Evolutionary conservation across 2,113 vertebrate species (phyloP).

Genomic region (Cricetomys ansorgei): DNA sequence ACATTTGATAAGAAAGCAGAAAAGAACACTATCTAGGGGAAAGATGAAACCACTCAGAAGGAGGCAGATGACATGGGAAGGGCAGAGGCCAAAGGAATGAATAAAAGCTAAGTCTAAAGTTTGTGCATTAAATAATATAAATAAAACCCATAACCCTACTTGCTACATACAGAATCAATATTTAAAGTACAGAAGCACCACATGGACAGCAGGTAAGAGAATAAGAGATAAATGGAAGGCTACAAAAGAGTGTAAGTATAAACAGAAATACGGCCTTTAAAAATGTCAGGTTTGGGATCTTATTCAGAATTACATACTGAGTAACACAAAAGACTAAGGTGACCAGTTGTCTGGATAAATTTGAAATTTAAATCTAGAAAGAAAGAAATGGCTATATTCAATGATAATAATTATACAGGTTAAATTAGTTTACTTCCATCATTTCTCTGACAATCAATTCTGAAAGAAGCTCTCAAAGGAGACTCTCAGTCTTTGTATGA

Average conservation of each 20-base stretch:
- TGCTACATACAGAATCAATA: not conserved
- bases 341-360: not conserved
- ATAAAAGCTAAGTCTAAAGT: not conserved
- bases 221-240: not conserved
- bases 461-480: not conserved
- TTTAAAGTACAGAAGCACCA: not conserved
- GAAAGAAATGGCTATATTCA: not conserved
- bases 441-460: not conserved
- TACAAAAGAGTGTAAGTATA: not conserved
- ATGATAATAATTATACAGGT: not conserved
- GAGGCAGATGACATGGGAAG: too few species aligned
- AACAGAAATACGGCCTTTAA: not conserved
- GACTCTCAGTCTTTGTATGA: not conserved
- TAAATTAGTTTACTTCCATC: not conserved
- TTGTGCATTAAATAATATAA: too few species aligned
- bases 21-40: not conserved
- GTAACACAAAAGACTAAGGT: not conserved
- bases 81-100: too few species aligned
- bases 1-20: fast-evolving
- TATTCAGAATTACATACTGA: not conserved
- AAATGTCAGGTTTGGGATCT: not conserved
- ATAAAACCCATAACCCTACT: not conserved
- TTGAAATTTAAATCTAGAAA: not conserved
- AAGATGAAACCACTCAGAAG: too few species aligned
- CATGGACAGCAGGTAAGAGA: not conserved